Percentiles rank a stretch among this genome's conserved stretches.
phyloP scores from a whole-genome alignment of 1,140 invertebrate genomes.

The Leptopilina clavipes region DNA sequence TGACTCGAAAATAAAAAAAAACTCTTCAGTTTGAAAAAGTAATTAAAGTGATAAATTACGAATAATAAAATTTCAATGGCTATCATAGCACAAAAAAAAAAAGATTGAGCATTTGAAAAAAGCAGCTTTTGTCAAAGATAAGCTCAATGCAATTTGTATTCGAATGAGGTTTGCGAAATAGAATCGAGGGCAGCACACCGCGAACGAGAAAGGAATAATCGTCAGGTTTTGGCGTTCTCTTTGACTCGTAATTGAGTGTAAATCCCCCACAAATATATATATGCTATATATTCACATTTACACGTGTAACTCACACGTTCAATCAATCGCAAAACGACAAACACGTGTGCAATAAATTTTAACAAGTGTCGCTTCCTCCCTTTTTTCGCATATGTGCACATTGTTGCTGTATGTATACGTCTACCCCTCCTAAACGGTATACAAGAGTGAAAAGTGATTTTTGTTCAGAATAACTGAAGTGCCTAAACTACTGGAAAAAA shows the following conservation, averaged over 20 bases:
- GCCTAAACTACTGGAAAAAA: slow-evolving; percentile 10
- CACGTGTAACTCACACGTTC: slow-evolving; percentile 11
- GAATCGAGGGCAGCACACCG: neutral
- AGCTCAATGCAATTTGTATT: slow-evolving; percentile 23
- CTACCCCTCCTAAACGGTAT: too few species aligned
- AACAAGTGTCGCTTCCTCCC: neutral
- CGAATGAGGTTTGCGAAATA: slow-evolving; percentile 19
- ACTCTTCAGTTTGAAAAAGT: too few species aligned
- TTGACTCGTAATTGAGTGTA: slow-evolving; percentile 38
- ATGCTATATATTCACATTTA: slow-evolving; percentile 23
- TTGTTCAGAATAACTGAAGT: slow-evolving; percentile 20
- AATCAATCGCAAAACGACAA: neutral
- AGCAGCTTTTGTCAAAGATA: slow-evolving; percentile 9
- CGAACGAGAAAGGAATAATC: slow-evolving; percentile 12
- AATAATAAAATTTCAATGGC: neutral
- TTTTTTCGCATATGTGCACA: neutral
- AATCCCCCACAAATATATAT: too few species aligned
- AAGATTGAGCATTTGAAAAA: neutral
- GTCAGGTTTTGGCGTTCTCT: slow-evolving; percentile 28
- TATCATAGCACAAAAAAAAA: neutral
- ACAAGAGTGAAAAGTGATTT: slow-evolving; percentile 1
- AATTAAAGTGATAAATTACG: neutral
- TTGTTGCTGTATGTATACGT: too few species aligned
- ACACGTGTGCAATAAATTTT: neutral
- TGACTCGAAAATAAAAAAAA: too few species aligned